Percentiles rank a stretch among this genome's conserved stretches.
These are phyloP conservation scores for Thunnus albacares DNA, from an alignment of 2,797 vertebrate genomes.

Conservation along the genomic window DNA sequence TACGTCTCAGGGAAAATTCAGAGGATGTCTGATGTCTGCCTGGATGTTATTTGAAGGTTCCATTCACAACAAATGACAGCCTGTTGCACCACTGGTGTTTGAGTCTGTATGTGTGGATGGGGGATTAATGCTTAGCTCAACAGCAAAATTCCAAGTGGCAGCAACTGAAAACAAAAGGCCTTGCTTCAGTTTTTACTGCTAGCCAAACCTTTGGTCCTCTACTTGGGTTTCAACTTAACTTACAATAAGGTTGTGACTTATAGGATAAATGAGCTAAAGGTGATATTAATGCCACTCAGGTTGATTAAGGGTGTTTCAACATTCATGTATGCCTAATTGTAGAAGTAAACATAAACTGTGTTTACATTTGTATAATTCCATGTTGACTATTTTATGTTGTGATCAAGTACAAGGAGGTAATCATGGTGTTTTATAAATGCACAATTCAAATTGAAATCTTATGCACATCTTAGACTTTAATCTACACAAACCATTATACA, in stretches of 20 bases:
- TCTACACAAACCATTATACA: slow-evolving; percentile 4
- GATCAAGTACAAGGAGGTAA: slow-evolving; percentile 1
- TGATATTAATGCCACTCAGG: background rate
- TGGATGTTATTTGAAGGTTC: no score
- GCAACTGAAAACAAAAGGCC: background rate
- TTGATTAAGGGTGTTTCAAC: slow-evolving; percentile 7
- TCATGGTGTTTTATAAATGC: background rate
- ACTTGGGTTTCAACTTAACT: no score
- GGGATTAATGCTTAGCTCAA: background rate
- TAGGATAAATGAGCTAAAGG: background rate
- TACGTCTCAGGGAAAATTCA: no score
- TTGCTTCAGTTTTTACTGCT: background rate
- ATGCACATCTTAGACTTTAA: background rate
- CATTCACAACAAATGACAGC: no score
- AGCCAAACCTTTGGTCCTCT: background rate
- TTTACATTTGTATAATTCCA: background rate
- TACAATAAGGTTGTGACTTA: background rate
- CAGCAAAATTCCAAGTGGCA: background rate
- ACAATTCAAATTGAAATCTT: background rate
- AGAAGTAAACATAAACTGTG: background rate
- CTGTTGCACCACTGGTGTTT: no score
- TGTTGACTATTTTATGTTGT: background rate
- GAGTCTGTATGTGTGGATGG: no score
- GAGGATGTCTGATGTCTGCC: no score
- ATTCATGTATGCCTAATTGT: background rate